Evolutionary conservation across 2,797 vertebrate species (phyloP), one percentile per base, ranked within the genome.

Genomic region (Microctenopoma steveboyesi): DNA sequence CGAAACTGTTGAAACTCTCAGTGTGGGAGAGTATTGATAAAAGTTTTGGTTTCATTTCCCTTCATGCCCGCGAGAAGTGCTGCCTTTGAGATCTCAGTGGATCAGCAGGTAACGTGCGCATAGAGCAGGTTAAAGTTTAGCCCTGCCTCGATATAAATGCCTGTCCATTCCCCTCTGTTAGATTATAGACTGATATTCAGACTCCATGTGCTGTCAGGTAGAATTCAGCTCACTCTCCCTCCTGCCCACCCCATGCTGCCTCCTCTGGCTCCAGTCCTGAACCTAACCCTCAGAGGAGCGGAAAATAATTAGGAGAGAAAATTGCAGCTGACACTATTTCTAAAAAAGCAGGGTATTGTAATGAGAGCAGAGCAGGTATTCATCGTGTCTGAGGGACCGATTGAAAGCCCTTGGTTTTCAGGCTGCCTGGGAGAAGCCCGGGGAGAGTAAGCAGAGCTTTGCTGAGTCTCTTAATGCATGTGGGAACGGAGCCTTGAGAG

Each of bases 301-400:
- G 76, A 83, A 93, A 93, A 94, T 94, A 95, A 95, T 95, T 95
- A 95, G 93, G 91, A 90, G 90, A 91, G 92, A 93, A 95, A 93
- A 94, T 94, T 94, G 93, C 91, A 84, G 88, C 93, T 94, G 93
- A 94, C 93, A 93, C 93, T 90, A 91, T 94, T 95, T 94, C 92
- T 94, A 92, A 94, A 95, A 95, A 94, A 93, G 91, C 91, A 91
- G 92, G 92, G 91, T 93, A 92, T 93, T 92, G 92, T 93, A 94
- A 94, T 94, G 92, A 92, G 93, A 94, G 94, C 93, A 90, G 93
- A 95, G 90, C 91, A 92, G 91, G 90, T 91, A 93, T 91, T 90
- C 91, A 90, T 88, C 88, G 91, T 92, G 88, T 92, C 88, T 91
- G 86, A 90, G 78, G 77, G 88, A 86, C 84, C 81, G 80, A 90